Base-by-base conservation (phyloP, 2,113 vertebrate genomes). In the Chauna torquata region DNA sequence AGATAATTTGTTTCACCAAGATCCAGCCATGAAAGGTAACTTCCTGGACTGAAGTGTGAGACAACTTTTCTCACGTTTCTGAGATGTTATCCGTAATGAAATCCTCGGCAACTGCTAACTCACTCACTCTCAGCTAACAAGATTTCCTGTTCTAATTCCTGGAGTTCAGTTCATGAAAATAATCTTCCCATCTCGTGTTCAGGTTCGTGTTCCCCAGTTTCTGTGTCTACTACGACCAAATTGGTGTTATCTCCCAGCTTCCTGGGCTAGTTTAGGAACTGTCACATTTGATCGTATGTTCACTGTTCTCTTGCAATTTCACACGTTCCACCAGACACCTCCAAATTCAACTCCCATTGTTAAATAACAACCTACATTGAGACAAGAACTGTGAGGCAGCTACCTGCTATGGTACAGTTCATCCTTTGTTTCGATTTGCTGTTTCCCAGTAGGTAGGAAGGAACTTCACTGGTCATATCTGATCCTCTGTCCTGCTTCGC, bases 111-210 rank as follows among this genome's bases (percentile, higher is more conserved):
- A 83, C 34, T n/a, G 8, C 91, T 93, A 92, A 61, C 62, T 86
- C 88, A 17, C 87, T 92, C 84, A 57, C 77, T 76, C 69, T 92
- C 81, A 22, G 65, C 93, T 94, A 79, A 87, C 82, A 74, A 1
- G 1, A 83, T 91, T 92, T 95, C 88, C 86, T 92, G 86, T 91
- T 92, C 83, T 64, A 61, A 44, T 95, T 96, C 91, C 81, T 4
- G 3, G 77, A 87, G 84, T 76, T 92, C 86, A 84, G 57, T 57
- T 92, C 89, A 85, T 0, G 0, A 94, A 82, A 91, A 87, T 59
- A 93, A 69, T 85, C 55, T 89, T 88, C 59, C 40, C 68, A 47
- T 69, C 90, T 91, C 55, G 11, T 59, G 18, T 89, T 85, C 65
- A 64, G 66, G 58, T 91, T 87, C 58, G 36, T 5, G 65, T 57